phyloP scores from a whole-genome alignment of 2,797 vertebrate species.

The Spinus pinus region DNA sequence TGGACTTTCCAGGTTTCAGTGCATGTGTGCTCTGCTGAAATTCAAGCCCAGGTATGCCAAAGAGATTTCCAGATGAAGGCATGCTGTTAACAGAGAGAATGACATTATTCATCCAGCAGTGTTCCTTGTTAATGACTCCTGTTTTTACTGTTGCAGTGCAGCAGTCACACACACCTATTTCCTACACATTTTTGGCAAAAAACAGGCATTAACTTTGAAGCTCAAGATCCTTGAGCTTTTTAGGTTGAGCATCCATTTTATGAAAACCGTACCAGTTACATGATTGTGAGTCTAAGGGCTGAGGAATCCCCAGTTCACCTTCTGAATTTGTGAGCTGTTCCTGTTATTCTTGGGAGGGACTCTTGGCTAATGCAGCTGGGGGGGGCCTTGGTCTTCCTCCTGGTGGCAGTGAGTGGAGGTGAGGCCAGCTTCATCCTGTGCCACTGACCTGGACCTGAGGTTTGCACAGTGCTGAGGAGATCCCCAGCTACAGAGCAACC shows the following conservation, averaged over 20 bases:
- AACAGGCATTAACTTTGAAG: background rate
- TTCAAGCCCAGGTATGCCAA: background rate
- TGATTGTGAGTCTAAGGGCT: background rate
- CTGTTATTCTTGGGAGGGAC: background rate
- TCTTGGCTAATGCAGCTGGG: fast-evolving
- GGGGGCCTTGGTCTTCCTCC: background rate
- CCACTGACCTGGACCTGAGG: background rate
- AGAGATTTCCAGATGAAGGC: background rate
- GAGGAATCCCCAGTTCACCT: background rate
- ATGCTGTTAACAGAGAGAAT: background rate
- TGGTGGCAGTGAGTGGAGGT: background rate
- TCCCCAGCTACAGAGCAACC: background rate
- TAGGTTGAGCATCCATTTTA: background rate
- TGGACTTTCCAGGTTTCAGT: background rate
- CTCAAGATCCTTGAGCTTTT: background rate
- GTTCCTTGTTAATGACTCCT: background rate
- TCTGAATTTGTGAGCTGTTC: background rate
- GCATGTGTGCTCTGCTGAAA: background rate
- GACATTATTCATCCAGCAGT: background rate
- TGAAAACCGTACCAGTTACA: background rate
- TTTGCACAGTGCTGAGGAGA: background rate
- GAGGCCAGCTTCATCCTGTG: background rate
- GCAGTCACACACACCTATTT: background rate
- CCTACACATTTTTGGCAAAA: background rate
- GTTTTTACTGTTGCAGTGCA: background rate